These are phyloP conservation scores for Hirtodrosophila histrioides DNA, from an alignment of 2,888 invertebrate species.

Conservation along the genomic window DNA sequence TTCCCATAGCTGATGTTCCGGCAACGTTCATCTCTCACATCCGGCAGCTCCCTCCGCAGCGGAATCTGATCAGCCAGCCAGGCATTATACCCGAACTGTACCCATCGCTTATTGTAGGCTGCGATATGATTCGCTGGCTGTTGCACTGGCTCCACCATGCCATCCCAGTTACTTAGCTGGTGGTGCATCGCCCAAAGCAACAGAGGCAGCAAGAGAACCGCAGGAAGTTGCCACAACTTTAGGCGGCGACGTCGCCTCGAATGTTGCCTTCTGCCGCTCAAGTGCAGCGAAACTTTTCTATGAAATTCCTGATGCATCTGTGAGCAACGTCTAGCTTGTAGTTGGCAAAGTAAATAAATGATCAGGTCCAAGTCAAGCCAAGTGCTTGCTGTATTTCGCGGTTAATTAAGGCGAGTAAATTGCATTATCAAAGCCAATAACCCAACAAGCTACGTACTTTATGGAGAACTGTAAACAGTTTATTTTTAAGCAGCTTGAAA, in stretches of 20 bases:
- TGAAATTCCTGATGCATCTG: conserved; percentile 5
- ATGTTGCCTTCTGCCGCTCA: not conserved
- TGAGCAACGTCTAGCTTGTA: not conserved
- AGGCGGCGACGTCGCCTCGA: not conserved
- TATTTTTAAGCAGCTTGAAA: no score
- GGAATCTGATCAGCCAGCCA: conserved; percentile 57
- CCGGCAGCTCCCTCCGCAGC: conserved; percentile 24
- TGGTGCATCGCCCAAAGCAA: not conserved
- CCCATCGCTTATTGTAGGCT: conserved; percentile 18
- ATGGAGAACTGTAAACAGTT: no score
- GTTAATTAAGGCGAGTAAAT: conserved; percentile 15
- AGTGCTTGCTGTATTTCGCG: not conserved
- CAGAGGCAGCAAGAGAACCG: not conserved
- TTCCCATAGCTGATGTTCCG: not conserved
- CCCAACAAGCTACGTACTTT: not conserved
- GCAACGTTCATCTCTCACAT: conserved; percentile 40
- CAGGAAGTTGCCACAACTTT: not conserved
- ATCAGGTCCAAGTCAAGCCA: not conserved
- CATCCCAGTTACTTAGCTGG: conserved; percentile 11
- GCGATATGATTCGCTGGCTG: not conserved
- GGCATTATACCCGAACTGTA: conserved; percentile 55
- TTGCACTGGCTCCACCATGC: not conserved
- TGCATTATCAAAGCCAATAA: conserved; percentile 4
- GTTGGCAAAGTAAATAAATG: not conserved
- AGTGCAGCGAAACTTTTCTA: not conserved